Evolutionary conservation across 2,888 invertebrate species (phyloP).

Genomic region (Micoletzkya japonica): DNA sequence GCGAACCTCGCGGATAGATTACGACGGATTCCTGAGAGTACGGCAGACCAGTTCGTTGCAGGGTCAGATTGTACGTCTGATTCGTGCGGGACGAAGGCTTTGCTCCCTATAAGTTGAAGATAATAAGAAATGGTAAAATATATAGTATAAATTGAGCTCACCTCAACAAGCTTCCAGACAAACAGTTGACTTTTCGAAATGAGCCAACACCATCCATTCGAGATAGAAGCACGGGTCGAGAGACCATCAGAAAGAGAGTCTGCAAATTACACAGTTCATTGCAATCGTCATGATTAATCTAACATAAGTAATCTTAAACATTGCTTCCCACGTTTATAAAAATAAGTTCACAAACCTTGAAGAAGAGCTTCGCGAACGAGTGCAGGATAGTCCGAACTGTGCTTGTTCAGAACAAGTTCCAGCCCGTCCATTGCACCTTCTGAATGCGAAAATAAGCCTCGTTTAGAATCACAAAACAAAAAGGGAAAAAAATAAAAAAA

Average conservation of each 20-base stretch:
- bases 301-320: neutral
- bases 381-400: conserved; percentile 18
- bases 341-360: neutral
- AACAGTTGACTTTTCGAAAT: conserved; percentile 19
- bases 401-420: conserved; percentile 17
- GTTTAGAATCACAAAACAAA: neutral
- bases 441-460: neutral
- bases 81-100: neutral
- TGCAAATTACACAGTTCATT: neutral
- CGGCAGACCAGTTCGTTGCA: conserved; percentile 23
- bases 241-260: neutral
- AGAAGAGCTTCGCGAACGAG: conserved; percentile 22
- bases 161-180: conserved; percentile 19
- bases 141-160: neutral
- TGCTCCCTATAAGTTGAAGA: neutral
- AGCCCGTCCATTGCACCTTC: neutral
- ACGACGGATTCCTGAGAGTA: conserved; percentile 20
- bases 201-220: conserved; percentile 25
- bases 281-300: neutral
- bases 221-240: neutral
- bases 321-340: neutral
- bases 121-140: neutral
- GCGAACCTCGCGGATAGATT: conserved; percentile 13
- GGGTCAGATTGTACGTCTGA: neutral
- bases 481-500: neutral